These are phyloP conservation scores for Condylura cristata DNA, from an alignment of 2,113 vertebrate genomes.

Conservation along the genomic window DNA sequence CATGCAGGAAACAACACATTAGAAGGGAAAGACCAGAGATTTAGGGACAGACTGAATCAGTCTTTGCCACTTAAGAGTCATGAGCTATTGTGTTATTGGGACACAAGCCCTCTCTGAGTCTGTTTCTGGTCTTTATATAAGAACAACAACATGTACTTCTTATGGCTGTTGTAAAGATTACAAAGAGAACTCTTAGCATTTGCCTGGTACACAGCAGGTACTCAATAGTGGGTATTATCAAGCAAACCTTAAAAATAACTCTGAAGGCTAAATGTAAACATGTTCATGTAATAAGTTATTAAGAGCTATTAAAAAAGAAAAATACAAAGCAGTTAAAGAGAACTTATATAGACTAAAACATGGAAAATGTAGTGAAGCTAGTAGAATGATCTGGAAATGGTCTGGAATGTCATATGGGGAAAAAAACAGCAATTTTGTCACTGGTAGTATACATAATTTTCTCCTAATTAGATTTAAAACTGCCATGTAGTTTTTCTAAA, in stretches of 20 bases:
- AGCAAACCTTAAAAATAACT: slow-evolving; percentile 53
- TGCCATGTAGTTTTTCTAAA: slow-evolving; percentile 27
- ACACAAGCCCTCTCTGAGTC: background rate
- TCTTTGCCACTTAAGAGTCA: background rate
- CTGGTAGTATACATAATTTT: slow-evolving; percentile 1
- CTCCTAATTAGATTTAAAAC: background rate
- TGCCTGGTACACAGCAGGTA: background rate
- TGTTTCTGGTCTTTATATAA: background rate
- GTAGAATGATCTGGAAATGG: background rate
- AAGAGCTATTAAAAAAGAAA: slow-evolving; percentile 40
- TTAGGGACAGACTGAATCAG: background rate
- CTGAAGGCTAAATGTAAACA: slow-evolving; percentile 44
- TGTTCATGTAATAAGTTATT: slow-evolving; percentile 39
- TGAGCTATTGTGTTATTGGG: background rate
- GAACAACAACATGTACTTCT: background rate
- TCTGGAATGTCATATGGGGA: background rate
- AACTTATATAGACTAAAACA: background rate
- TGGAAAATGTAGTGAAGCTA: background rate
- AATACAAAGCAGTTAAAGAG: slow-evolving; percentile 7
- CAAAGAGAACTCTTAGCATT: slow-evolving; percentile 12
- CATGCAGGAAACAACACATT: background rate
- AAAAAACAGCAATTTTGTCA: slow-evolving; percentile 44
- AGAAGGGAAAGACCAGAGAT: background rate
- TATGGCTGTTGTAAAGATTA: background rate
- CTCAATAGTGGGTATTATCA: slow-evolving; percentile 38